Base-by-base conservation (phyloP, 2,888 invertebrate genomes). In the Lepidochitona cinerea region DNA sequence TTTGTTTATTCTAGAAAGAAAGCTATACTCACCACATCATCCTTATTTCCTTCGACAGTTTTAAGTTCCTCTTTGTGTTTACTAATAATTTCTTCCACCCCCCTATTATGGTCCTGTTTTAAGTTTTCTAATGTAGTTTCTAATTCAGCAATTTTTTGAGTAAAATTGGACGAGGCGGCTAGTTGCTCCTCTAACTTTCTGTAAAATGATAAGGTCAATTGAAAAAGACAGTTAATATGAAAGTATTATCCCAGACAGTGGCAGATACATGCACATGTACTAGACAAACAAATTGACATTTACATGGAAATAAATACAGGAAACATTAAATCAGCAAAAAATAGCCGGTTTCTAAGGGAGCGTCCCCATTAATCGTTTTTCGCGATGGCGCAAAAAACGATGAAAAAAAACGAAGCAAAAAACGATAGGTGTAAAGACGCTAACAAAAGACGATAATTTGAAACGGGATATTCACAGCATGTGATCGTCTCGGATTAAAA, bases 121-220 rank as follows among this genome's bases (percentile, higher is more conserved):
- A 81, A 74, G 36, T 77, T 80, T 75, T 84, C 84, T 69, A 85
- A 71, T 53, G 79, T 71, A 70, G 88, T 86, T 68, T 82, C 85
- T 74, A 87, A 84, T 81, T 82, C 86, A 84, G 84, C 85, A 83
- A 85, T 84, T 83, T 84, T 87, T 86, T 88, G 89, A 80, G 87
- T 85, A 87, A 84, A 88, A 84, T 76, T 86, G 82, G 86, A 88
- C 87, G 89, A 88, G 86, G 84, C 87, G 77, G 84, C 86, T 86
- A 87, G 89, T 86, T 87, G 85, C 75, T 88, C 88, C 87, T 86
- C 87, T 74, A 89, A 69, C 83, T 87, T 89, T 88, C 89, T 89
- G 84, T 26, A 85, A 84, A 65, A 26, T 36, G 35, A 66, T 33
- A 26, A 33, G 29, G 36, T 35, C 37, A 37, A 23, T 66, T 12